Evolutionary conservation across 92 coral and sea anemone species (phyloP), one percentile per base, ranked within the genome.

Genomic region (Zoanthus solanderi): DNA sequence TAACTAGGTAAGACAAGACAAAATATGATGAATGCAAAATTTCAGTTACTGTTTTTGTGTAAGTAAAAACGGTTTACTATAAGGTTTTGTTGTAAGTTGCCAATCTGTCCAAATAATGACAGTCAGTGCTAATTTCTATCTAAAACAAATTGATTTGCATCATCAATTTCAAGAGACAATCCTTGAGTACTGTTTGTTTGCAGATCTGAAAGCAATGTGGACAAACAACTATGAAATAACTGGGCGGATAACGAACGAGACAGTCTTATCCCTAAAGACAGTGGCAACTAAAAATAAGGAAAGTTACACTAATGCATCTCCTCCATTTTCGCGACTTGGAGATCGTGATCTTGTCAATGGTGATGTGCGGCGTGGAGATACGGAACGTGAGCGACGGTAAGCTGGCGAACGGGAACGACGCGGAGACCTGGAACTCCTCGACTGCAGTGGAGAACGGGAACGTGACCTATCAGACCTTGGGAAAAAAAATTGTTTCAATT

Each of bases 371-470:
- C 94, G 94, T 68, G 94, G 94, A 45, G 96, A 93, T 58, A 66
- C 46, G 34, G 95, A 91, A 50, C 98, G 89, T 71, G 95, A 87
- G 71, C 91, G 93, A 44, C 87, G 89, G 30, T 87, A 87, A 34
- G 86, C 76, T 61, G 95, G 94, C 18, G 94, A 92, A 44, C 89
- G 94, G 47, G 96, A 93, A 63, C 96, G 89, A 23, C 96, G 88
- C n/a, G 94, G 92, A 18, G 92, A 90, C 65, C 74, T 54, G n/a
- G 91, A 89, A 56, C 73, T 54, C 29, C 85, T 28, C 14, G 85
- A 81, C 61, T 84, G 90, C 32, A 65, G 60, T 6, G 90, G 95
- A 37, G 96, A 93, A 32, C 96, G 96, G 15, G 96, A 93, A 47
- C 96, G 92, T 13, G 96, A 93, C 85, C 96, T 92, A 74, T 90